These are phyloP conservation scores for Cheumatopsyche charites DNA, from an alignment of 1,140 invertebrate species.

Conservation along the genomic window DNA sequence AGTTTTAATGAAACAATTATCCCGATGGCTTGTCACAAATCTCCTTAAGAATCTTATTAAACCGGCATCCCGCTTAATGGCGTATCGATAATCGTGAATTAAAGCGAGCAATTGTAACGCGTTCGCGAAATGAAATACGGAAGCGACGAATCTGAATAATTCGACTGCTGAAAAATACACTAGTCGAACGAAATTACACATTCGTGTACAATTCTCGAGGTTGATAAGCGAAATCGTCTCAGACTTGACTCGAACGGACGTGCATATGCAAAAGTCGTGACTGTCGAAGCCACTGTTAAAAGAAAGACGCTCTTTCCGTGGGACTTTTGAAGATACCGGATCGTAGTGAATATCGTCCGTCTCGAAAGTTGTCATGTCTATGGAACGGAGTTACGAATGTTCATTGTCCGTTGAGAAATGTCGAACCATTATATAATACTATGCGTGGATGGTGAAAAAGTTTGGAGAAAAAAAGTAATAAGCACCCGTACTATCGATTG, in stretches of 20 bases:
- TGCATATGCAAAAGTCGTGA: slow-evolving; percentile 22
- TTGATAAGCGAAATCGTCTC: slow-evolving; percentile 19
- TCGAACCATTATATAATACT: no score
- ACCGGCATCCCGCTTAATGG: slow-evolving; percentile 9
- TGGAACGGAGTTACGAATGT: no score
- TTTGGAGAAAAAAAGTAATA: no score
- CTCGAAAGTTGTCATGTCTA: neutral
- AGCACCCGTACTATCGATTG: no score
- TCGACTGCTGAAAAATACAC: no score
- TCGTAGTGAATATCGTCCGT: slow-evolving; percentile 21
- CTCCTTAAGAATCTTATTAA: slow-evolving; percentile 20
- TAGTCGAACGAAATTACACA: no score
- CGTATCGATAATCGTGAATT: slow-evolving; percentile 2
- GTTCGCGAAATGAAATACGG: no score
- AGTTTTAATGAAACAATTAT: slow-evolving; percentile 27
- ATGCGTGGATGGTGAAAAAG: no score
- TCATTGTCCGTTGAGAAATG: no score
- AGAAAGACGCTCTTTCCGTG: neutral
- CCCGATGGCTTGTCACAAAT: slow-evolving; percentile 11
- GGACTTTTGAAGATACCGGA: slow-evolving; percentile 15
- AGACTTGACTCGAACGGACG: slow-evolving; percentile 12
- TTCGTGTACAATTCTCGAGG: no score
- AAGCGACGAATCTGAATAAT: no score
- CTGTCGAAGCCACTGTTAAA: slow-evolving; percentile 24
- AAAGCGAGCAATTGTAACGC: no score